Percentiles rank a stretch among this genome's conserved stretches.
Evolutionary conservation across 1,140 invertebrate species (phyloP).

Genomic region (Venturia canescens): DNA sequence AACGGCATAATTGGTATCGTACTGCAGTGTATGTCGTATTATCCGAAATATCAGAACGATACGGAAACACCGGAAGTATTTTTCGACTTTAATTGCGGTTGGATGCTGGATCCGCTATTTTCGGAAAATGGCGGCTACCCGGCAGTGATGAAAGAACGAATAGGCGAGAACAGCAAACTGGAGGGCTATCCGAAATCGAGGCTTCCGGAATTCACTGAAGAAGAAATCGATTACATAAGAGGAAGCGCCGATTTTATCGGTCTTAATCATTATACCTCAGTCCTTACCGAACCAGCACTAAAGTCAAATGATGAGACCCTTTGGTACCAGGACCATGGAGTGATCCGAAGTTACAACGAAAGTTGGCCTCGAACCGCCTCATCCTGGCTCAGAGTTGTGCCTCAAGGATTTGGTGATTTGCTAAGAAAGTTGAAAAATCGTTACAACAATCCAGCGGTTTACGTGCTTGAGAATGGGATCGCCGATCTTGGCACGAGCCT

Average conservation of each 20-base stretch:
- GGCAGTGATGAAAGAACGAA: constrained; percentile 74
- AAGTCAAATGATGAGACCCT: constrained; percentile 54
- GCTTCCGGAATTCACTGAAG: constrained; percentile 72
- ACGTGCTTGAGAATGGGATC: constrained; percentile 86
- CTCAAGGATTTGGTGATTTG: constrained; percentile 77
- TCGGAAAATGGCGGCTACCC: constrained; percentile 78
- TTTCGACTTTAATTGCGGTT: constrained; percentile 76
- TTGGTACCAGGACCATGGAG: constrained; percentile 62
- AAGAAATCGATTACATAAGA: constrained; percentile 67
- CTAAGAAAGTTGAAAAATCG: constrained; percentile 80
- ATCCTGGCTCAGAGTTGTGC: constrained; percentile 72
- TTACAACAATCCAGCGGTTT: constrained; percentile 80
- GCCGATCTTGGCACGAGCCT: constrained; percentile 59
- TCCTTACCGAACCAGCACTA: constrained; percentile 54
- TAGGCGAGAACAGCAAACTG: constrained; percentile 75
- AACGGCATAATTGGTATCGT: constrained; percentile 47
- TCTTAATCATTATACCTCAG: constrained; percentile 79
- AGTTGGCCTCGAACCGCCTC: constrained; percentile 64
- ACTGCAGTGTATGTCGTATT: not conserved
- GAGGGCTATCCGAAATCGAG: constrained; percentile 76
- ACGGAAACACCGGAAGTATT: not conserved
- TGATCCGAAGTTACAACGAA: constrained; percentile 53
- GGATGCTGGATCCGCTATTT: constrained; percentile 80
- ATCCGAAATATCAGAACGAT: constrained; percentile 26
- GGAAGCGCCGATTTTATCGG: constrained; percentile 79